These are phyloP conservation scores for Spilosoma lubricipeda DNA, from an alignment of 2,888 invertebrate species.

Conservation along the genomic window DNA sequence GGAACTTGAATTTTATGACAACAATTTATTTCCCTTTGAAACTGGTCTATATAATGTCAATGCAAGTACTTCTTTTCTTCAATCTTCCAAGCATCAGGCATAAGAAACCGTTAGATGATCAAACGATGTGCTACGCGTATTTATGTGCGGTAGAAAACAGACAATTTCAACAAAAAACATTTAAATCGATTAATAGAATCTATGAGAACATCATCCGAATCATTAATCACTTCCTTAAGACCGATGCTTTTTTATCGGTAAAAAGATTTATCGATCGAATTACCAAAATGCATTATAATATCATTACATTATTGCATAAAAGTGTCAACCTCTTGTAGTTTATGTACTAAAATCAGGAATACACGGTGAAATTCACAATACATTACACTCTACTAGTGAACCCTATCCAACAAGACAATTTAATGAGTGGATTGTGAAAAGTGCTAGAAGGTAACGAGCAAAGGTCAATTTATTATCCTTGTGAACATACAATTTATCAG, in stretches of 20 bases:
- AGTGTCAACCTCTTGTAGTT: background rate
- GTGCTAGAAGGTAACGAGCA: slow-evolving; percentile 29
- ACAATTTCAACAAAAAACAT: background rate
- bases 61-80: background rate
- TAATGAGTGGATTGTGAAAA: slow-evolving; percentile 42
- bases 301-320: background rate
- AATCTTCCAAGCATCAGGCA: background rate
- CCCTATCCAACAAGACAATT: slow-evolving; percentile 30
- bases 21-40: background rate
- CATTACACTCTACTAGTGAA: slow-evolving; percentile 24
- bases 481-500: slow-evolving; percentile 62
- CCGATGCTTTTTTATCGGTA: background rate
- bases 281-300: background rate
- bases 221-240: background rate
- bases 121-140: background rate
- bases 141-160: background rate
- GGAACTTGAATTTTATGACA: no score
- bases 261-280: background rate
- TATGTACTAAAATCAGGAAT: background rate
- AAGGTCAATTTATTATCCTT: slow-evolving; percentile 54
- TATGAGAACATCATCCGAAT: background rate
- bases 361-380: slow-evolving; percentile 21
- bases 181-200: background rate
- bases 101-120: background rate
- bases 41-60: background rate